Conservation (phyloP, 2,113 vertebrate genomes). For the Oxyura jamaicensis region DNA sequence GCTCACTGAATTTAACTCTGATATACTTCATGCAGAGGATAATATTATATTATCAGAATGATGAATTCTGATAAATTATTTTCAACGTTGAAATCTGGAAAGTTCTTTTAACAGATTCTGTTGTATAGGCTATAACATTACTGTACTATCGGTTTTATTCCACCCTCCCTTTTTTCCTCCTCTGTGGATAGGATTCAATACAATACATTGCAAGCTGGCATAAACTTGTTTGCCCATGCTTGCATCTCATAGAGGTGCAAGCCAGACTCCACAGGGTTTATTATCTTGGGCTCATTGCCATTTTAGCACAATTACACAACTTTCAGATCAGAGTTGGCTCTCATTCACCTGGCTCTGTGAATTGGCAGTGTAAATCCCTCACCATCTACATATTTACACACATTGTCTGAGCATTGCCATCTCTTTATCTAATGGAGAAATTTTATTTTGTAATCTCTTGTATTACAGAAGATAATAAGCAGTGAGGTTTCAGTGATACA, state of each 20-base stretch:
- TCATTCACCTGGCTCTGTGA: neutral
- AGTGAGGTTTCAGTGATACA: neutral
- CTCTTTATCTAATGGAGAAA: conserved; percentile 41
- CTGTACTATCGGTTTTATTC: neutral
- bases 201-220: neutral
- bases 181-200: neutral
- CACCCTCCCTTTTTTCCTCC: neutral
- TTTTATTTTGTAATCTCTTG: conserved; percentile 46
- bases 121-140: neutral
- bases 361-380: neutral
- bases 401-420: neutral
- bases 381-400: conserved; percentile 42
- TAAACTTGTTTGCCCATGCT: conserved; percentile 22
- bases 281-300: conserved; percentile 41
- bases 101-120: neutral
- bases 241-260: neutral
- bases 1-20: neutral
- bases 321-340: conserved; percentile 33
- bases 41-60: neutral
- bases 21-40: neutral
- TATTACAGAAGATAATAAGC: conserved; percentile 33
- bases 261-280: conserved; percentile 32
- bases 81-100: neutral
- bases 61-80: neutral
- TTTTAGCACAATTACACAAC: conserved; percentile 48